Conservation (phyloP, 2,888 invertebrate species). For the Scrobipalpa costella region DNA sequence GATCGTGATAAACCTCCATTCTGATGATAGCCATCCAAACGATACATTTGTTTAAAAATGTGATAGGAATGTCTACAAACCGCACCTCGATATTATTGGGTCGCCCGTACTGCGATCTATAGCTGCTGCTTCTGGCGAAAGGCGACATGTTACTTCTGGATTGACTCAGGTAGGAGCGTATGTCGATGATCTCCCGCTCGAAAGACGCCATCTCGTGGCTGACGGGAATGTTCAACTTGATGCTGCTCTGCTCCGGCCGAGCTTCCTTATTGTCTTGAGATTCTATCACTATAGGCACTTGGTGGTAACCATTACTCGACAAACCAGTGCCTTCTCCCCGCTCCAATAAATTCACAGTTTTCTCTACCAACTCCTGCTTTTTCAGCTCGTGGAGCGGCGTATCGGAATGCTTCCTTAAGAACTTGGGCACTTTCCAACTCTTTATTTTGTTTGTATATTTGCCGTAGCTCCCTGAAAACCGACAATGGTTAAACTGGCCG, state of each 20-base stretch:
- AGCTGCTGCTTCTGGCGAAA: constrained; percentile 86
- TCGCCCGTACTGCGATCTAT: constrained; percentile 85
- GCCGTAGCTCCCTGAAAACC: constrained; percentile 80
- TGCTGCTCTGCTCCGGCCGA: constrained; percentile 55
- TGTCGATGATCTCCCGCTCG: constrained; percentile 84
- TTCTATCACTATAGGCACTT: constrained; percentile 84
- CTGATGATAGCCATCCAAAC: not conserved
- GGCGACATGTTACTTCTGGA: constrained; percentile 87
- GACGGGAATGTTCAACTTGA: constrained; percentile 74
- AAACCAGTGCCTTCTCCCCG: constrained; percentile 54
- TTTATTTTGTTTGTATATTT: constrained; percentile 81
- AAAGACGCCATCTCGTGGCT: constrained; percentile 76
- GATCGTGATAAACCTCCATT: not conserved
- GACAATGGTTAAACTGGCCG: not conserved
- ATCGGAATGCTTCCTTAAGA: constrained; percentile 83
- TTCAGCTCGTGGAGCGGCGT: constrained; percentile 73
- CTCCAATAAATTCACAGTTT: constrained; percentile 62
- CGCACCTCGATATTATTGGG: constrained; percentile 76
- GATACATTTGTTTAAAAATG: not conserved
- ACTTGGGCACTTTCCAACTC: constrained; percentile 86
- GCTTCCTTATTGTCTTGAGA: constrained; percentile 66
- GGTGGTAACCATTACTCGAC: constrained; percentile 80
- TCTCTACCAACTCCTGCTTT: constrained; percentile 66
- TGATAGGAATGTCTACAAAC: not conserved
- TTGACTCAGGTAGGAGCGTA: constrained; percentile 87